These are phyloP conservation scores for Lepus europaeus DNA, from an alignment of 2,113 vertebrate species.

Conservation along the genomic window DNA sequence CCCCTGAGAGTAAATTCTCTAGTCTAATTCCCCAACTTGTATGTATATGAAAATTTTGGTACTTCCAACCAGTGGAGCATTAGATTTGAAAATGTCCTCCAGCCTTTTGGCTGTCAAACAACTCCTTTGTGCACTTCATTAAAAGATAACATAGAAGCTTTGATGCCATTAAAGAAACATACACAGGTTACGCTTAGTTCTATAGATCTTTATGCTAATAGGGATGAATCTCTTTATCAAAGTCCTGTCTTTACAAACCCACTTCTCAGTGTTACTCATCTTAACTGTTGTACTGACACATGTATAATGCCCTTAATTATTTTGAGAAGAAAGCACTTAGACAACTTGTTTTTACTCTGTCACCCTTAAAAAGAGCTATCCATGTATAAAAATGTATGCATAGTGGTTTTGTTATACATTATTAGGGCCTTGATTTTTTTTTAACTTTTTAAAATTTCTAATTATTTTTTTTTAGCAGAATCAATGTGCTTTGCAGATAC, in stretches of 20 bases:
- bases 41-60: constrained; percentile 27
- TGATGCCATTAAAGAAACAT: constrained; percentile 35
- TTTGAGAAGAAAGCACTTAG: constrained; percentile 59
- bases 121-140: neutral
- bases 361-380: constrained; percentile 30
- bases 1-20: neutral
- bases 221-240: neutral
- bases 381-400: neutral
- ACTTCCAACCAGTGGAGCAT: neutral
- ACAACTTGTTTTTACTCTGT: constrained; percentile 35
- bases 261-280: constrained; percentile 47
- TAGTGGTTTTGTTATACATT: constrained; percentile 43
- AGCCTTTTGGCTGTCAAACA: neutral
- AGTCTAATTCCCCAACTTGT: neutral
- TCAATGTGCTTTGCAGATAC: too few species aligned
- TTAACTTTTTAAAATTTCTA: too few species aligned
- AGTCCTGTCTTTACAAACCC: neutral
- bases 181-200: neutral
- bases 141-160: constrained; percentile 18
- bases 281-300: constrained; percentile 2
- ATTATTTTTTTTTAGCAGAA: too few species aligned
- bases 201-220: constrained; percentile 19
- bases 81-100: neutral
- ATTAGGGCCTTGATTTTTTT: neutral
- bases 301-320: constrained; percentile 7